Evolutionary conservation across 2,113 vertebrate species (phyloP), one percentile per base, ranked within the genome.

Genomic region (Chamaetylas fuelleborni): DNA sequence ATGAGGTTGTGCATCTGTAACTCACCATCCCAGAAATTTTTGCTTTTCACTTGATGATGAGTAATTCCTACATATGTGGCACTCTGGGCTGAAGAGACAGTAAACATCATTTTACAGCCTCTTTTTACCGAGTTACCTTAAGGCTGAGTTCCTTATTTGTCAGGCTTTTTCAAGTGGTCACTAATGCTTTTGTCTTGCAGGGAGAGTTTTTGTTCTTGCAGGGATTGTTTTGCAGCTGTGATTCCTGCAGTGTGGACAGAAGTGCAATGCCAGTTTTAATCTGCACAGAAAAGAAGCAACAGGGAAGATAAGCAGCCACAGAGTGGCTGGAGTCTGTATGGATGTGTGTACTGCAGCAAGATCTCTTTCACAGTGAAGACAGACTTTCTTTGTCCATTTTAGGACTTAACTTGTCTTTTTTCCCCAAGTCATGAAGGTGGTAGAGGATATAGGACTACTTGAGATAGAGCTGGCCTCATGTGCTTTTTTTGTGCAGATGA

Each of bases 251-350:
- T 65, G 50, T 54, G 42, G 34, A 25, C 36, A 57, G 60, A 74
- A 84, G 9, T 45, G 20, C 5, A 53, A 5, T 54, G 38, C 28
- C 2, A 1, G 9, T 64, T 92, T 82, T 60, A 62, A 67, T 47
- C 29, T 34, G 14, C 12, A 36, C 4, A 8, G 34, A 86, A n/a
- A 64, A 33, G 53, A 82, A n/a, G 42, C 51, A 71, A 1, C 18
- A 51, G 43, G 25, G 57, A 84, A 67, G 24, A 19, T 25, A 18
- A 0, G 6, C 50, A 57, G 10, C 58, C 2, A 0, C 40, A 36
- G 33, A 24, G 33, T 58, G 24, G 11, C 65, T 84, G 56, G 19
- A 72, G 24, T 38, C 31, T 42, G 11, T 28, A 17, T 16, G 33
- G 23, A 4, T 38, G 20, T 33, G 24, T 56, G 23, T 36, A 23